A percentile compares a stretch with the other conserved stretches of the same genome.
These are phyloP conservation scores for Halocynthia roretzi DNA, from an alignment of 23 tunicate species.

Conservation along the genomic window DNA sequence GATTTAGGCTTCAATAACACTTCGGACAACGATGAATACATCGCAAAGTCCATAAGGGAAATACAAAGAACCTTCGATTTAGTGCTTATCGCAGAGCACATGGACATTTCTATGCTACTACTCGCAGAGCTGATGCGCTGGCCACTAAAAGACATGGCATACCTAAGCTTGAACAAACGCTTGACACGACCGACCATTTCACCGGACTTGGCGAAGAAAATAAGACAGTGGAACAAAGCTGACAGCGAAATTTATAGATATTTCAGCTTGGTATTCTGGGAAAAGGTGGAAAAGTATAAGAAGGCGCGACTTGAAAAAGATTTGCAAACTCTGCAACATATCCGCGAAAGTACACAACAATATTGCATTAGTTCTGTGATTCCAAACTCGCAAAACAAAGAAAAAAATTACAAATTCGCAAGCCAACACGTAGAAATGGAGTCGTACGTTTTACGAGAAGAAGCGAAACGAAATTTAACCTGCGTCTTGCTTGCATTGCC, in stretches of 20 bases:
- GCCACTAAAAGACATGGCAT: conserved; percentile 30
- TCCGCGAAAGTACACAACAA: conserved; percentile 9
- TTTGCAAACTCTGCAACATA: conserved; percentile 6
- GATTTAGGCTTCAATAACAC: conserved; percentile 65
- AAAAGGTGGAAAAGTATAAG: conserved; percentile 43
- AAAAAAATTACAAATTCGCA: conserved; percentile 10
- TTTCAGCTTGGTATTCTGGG: conserved; percentile 63
- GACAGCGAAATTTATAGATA: conserved; percentile 36
- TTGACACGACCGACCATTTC: background rate
- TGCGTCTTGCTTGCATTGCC: conserved; percentile 34
- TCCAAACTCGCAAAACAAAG: background rate
- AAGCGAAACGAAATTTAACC: conserved; percentile 5
- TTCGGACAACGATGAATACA: conserved; percentile 34
- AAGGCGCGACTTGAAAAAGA: conserved; percentile 31
- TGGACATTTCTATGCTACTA: conserved; percentile 50
- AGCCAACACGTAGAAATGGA: conserved; percentile 34
- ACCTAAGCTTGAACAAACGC: conserved; percentile 21
- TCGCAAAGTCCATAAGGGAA: conserved; percentile 19
- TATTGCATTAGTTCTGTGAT: conserved; percentile 37
- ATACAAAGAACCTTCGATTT: conserved; percentile 41
- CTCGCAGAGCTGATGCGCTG: conserved; percentile 42
- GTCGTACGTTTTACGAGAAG: conserved; percentile 34
- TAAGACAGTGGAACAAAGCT: conserved; percentile 47
- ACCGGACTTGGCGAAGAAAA: background rate
- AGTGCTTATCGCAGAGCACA: conserved; percentile 52